Evolutionary conservation across 2,888 invertebrate species (phyloP).

Genomic region (Cylloceria caligata): DNA sequence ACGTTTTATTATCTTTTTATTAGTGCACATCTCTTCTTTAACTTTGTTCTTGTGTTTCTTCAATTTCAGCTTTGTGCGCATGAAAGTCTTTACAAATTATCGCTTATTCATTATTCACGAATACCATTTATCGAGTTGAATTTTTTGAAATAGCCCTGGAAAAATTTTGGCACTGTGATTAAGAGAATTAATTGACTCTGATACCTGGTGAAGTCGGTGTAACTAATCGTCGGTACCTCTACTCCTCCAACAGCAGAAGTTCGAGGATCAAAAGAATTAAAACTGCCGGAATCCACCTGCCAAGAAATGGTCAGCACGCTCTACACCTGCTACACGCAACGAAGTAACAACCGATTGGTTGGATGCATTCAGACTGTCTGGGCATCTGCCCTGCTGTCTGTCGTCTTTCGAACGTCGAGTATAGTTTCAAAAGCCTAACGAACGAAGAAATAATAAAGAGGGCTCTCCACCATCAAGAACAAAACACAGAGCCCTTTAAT

Average conservation of each 20-base stretch:
- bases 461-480: neutral
- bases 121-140: neutral
- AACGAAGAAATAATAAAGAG: neutral
- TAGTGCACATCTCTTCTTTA: constrained; percentile 2
- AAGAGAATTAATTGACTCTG: neutral
- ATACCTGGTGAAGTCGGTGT: constrained; percentile 39
- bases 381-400: constrained; percentile 57
- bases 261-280: constrained; percentile 46
- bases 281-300: constrained; percentile 69
- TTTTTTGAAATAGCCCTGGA: neutral
- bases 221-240: constrained; percentile 39
- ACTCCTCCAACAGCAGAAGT: neutral
- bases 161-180: neutral
- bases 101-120: neutral
- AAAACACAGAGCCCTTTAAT: neutral
- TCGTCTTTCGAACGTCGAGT: constrained; percentile 1
- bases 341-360: constrained; percentile 43
- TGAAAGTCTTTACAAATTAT: neutral
- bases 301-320: constrained; percentile 60
- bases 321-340: constrained; percentile 69
- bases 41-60: neutral
- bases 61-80: neutral
- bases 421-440: neutral
- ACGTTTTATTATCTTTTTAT: constrained; percentile 13
- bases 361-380: constrained; percentile 34